Evolutionary conservation across 2,797 vertebrate species (phyloP), one percentile per base, ranked within the genome.

Genomic region (Enteromius afrohamiltoni): DNA sequence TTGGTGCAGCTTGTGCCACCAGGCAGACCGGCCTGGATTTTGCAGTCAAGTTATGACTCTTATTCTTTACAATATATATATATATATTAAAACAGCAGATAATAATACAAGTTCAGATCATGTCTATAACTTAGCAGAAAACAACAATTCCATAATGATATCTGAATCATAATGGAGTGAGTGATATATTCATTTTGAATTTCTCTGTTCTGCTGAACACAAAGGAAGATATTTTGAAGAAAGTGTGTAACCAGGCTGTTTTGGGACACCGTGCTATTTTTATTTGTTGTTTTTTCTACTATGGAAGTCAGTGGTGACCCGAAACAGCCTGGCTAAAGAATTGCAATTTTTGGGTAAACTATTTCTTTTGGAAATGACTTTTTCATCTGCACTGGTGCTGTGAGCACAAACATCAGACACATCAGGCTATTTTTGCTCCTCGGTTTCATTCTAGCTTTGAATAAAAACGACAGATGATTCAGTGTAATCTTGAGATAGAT

Each of bases 1-100:
- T 80, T 71, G 5, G 13, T 68, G 45, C 53, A 73, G 29, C 69
- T 71, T 82, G 70, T 51, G 19, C 58, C 62, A 16, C 51, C 37
- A 65, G 58, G 69, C 31, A 82, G 51, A 62, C 0, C 17, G 42
- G 49, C 77, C 73, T 71, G 58, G 79, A 78, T 75, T 78, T 78
- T 42, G 69, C 83, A 45, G 55, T 83, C 7, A 74, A 37, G 53
- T 71, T 82, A 86, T 79, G 79, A 62, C 29, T 77, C 77, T 80
- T 79, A 71, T 74, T 70, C 73, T 79, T 80, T 37, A 74, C 62
- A 79, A 34, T 79, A 68, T 34, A 34, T 0, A n/a, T n/a, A n/a
- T n/a, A n/a, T n/a, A n/a, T n/a, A n/a, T n/a, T n/a, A 34, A 74
- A 83, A 49, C 23, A 65, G 69, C 29, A 2, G 13, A 55, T 37